Evolutionary conservation across 35 echinoderm and acorn worm genomes (phyloP).

Genomic region (Eucidaris tribuloides): DNA sequence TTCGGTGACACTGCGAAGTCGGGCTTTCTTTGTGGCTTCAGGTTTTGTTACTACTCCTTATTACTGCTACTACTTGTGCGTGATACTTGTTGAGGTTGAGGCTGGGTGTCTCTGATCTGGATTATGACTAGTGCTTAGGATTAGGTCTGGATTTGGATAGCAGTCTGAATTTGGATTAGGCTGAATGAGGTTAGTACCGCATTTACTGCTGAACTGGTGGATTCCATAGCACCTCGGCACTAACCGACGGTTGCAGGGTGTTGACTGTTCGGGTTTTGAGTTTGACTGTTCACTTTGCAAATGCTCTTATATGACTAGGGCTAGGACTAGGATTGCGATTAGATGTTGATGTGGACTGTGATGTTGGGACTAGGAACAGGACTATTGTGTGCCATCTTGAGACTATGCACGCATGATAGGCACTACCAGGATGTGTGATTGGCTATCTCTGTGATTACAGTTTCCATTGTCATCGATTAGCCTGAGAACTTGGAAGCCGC

Average conservation of each 20-base stretch:
- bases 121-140: background rate
- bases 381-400: background rate
- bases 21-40: background rate
- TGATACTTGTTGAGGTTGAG: background rate
- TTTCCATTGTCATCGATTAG: background rate
- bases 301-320: too few species aligned
- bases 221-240: too few species aligned
- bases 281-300: background rate
- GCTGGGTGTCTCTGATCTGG: background rate
- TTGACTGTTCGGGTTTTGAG: too few species aligned
- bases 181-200: too few species aligned
- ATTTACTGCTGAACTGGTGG: too few species aligned
- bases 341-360: background rate
- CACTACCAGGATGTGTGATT: too few species aligned
- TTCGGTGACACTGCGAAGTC: background rate
- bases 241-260: too few species aligned
- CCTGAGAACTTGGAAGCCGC: background rate
- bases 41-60: too few species aligned
- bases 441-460: background rate
- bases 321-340: too few species aligned
- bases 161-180: too few species aligned
- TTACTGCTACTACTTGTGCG: too few species aligned
- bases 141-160: too few species aligned
- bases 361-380: background rate
- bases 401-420: background rate